A percentile compares a stretch with the other conserved stretches of the same genome.
Conservation (phyloP, 2,888 invertebrate species). For the Calephelis perditalis region DNA sequence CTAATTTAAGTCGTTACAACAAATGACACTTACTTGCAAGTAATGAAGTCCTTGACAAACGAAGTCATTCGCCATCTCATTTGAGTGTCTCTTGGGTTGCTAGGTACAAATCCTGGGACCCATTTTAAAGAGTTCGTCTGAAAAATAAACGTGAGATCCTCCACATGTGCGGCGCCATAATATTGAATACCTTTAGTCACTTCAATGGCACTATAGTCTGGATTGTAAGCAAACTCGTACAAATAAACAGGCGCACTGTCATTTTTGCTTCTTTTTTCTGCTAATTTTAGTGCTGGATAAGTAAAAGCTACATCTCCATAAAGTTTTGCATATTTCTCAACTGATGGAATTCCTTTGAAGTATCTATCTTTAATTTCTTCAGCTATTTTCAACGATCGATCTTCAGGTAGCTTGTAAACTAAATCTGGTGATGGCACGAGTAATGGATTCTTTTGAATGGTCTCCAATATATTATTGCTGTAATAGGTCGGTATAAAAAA, state of each 20-base stretch:
- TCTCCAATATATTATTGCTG: constrained; percentile 41
- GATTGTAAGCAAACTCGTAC: constrained; percentile 74
- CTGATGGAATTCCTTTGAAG: constrained; percentile 39
- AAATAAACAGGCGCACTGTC: constrained; percentile 63
- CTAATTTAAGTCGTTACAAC: no score
- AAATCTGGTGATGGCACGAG: constrained; percentile 40
- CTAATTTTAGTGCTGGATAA: constrained; percentile 51
- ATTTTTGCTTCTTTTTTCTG: constrained; percentile 35
- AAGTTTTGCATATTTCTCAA: constrained; percentile 44
- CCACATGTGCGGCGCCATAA: constrained; percentile 75
- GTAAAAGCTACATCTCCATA: constrained; percentile 50
- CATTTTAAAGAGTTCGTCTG: constrained; percentile 44
- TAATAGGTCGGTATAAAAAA: constrained; percentile 47
- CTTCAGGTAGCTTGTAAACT: constrained; percentile 37
- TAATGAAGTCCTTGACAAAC: constrained; percentile 50
- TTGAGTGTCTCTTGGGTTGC: constrained; percentile 34
- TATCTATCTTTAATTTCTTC: constrained; percentile 41
- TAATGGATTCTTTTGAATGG: constrained; percentile 37
- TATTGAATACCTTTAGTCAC: constrained; percentile 47
- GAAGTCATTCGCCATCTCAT: constrained; percentile 52
- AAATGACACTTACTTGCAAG: constrained; percentile 43
- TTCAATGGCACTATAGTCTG: constrained; percentile 65
- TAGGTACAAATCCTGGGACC: constrained; percentile 29
- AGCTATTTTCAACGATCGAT: constrained; percentile 33
- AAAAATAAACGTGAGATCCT: constrained; percentile 78